Conservation (phyloP, 2,888 invertebrate genomes). For the Augochlorella aurata region DNA sequence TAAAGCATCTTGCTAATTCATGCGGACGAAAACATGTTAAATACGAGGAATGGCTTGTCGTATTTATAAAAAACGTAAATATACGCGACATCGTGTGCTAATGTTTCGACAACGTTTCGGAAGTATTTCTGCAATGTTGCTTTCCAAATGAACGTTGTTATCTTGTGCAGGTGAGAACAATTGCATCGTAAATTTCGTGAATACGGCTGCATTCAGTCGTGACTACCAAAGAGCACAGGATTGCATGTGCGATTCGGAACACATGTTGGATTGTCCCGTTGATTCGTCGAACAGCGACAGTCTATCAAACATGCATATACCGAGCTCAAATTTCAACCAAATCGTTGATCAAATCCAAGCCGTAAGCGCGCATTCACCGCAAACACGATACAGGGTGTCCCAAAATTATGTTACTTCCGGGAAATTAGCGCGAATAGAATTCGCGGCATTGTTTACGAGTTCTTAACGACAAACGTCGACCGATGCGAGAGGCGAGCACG, state of each 20-base stretch:
- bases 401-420: too few species aligned
- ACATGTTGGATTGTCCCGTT: constrained; percentile 96
- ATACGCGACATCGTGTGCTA: too few species aligned
- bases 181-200: constrained; percentile 95
- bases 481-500: too few species aligned
- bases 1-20: too few species aligned
- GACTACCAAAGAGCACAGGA: constrained; percentile 95
- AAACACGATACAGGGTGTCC: too few species aligned
- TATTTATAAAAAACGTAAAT: too few species aligned
- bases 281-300: constrained; percentile 80
- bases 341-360: constrained; percentile 86
- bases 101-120: not conserved
- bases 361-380: not conserved
- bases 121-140: not conserved
- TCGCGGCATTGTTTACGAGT: too few species aligned
- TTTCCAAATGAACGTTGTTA: not conserved
- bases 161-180: constrained; percentile 89
- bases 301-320: constrained; percentile 76
- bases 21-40: too few species aligned
- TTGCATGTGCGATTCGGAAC: constrained; percentile 99
- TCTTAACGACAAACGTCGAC: too few species aligned
- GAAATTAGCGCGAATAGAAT: too few species aligned
- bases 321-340: constrained; percentile 86
- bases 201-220: constrained; percentile 97
- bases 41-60: too few species aligned